Base-by-base conservation (phyloP, 2,797 vertebrate species). In the Acridotheres tristis region DNA sequence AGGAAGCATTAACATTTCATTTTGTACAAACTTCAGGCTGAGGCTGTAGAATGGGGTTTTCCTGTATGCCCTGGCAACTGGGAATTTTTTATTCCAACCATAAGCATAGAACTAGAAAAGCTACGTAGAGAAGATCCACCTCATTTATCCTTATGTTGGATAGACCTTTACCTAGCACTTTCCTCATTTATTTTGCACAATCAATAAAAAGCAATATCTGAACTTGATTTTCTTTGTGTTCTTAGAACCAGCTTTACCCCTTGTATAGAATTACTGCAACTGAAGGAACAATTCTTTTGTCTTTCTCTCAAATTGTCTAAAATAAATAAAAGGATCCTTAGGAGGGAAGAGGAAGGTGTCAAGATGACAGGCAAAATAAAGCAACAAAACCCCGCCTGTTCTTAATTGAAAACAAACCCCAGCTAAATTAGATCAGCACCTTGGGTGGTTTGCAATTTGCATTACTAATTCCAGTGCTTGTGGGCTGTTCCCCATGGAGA, bases 341-440 rank as follows among this genome's bases (percentile, higher is more conserved):
- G 32, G 45, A 82, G 13, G 30, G 29, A 79, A 66, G 45, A 72
- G 13, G 40, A 84, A 69, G 16, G 15, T 59, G 10, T 79, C 26
- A 45, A 73, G 63, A 40, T 77, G 67, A 69, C n/a, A 66, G 20
- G 25, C 21, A 89, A 93, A 85, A 61, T n/a, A 77, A 90, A 89
- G 48, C 32, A 91, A 73, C 17, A 53, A 77, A 79, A 2, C 16
- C 4, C 7, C 0, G 5, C 34, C 38, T 81, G 40, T 22, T 87
- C 32, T 85, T 85, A 90, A 90, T 10, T 85, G 84, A 89, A 94
- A 94, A 71, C 45, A 89, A 93, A 36, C 4, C 34, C 14, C n/a
- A 63, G 30, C 25, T 90, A 86, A 93, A 89, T 87, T 71, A 89
- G 34, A 76, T 67, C 45, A 82, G 21, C 67, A 79, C 50, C 27